These are phyloP conservation scores for Lucifuga dentata DNA, from an alignment of 2,113 vertebrate species.

Conservation along the genomic window DNA sequence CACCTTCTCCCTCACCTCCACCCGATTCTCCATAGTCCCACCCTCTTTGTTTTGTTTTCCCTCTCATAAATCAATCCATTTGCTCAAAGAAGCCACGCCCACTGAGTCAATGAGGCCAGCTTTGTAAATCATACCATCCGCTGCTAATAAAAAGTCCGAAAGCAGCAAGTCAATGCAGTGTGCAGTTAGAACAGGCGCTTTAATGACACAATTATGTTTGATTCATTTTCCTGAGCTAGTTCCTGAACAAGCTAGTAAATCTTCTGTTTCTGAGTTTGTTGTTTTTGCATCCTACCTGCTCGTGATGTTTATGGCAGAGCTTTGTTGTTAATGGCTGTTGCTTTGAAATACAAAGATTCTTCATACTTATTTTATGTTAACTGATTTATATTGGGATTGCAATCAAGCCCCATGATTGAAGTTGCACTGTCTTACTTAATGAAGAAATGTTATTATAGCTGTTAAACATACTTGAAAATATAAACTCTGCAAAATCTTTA, in stretches of 20 bases:
- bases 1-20: conserved; percentile 75
- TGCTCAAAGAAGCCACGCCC: conserved; percentile 5
- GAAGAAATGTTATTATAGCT: conserved; percentile 30
- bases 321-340: conserved; percentile 28
- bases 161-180: conserved; percentile 18
- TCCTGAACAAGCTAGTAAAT: conserved; percentile 12
- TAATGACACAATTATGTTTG: too few species aligned
- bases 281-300: conserved; percentile 24
- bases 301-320: conserved; percentile 39
- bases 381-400: conserved; percentile 25
- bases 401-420: conserved; percentile 21
- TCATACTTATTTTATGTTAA: conserved; percentile 33
- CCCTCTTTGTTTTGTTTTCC: conserved; percentile 26
- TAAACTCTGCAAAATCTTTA: not conserved
- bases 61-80: conserved; percentile 31
- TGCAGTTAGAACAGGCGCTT: too few species aligned
- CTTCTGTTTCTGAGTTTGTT: conserved; percentile 9
- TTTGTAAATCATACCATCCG: conserved; percentile 63
- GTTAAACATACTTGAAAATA: conserved; percentile 15
- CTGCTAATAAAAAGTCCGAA: conserved; percentile 57
- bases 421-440: conserved; percentile 37
- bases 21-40: conserved; percentile 73
- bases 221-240: conserved; percentile 10
- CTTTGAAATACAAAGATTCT: conserved; percentile 37
- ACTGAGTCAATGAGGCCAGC: conserved; percentile 42